Conservation (phyloP, 2,888 invertebrate genomes). For the Eilema caniola region DNA sequence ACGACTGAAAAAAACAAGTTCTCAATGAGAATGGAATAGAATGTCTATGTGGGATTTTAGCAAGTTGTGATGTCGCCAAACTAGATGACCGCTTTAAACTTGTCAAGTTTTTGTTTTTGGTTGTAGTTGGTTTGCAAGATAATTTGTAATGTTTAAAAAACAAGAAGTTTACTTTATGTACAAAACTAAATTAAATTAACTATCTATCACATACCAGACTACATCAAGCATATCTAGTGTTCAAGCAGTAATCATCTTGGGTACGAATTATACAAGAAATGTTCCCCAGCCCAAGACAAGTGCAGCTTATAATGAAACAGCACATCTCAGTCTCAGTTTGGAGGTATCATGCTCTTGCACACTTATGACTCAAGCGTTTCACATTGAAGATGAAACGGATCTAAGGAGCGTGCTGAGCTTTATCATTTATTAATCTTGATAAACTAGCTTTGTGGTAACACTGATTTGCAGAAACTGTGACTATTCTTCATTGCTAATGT, state of each 20-base stretch:
- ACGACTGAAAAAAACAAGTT: conserved; percentile 85
- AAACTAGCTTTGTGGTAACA: background rate
- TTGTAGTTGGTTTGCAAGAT: too few species aligned
- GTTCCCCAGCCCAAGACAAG: conserved; percentile 82
- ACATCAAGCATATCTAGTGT: too few species aligned
- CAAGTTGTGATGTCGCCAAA: too few species aligned
- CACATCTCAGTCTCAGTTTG: conserved; percentile 76
- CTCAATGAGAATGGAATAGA: too few species aligned
- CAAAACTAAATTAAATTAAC: too few species aligned
- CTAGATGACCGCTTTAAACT: background rate
- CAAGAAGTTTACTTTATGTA: too few species aligned
- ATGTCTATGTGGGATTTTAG: too few species aligned
- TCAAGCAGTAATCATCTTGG: background rate
- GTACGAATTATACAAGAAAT: conserved; percentile 45
- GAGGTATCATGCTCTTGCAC: conserved; percentile 82
- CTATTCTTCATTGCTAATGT: background rate
- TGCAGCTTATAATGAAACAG: conserved; percentile 49
- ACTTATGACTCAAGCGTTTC: conserved; percentile 87
- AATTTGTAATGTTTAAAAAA: too few species aligned
- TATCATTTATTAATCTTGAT: background rate
- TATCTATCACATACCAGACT: too few species aligned
- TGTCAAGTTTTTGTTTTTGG: background rate
- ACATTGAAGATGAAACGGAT: conserved; percentile 82
- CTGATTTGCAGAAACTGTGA: background rate
- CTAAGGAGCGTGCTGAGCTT: conserved; percentile 80